Evolutionary conservation across 1,140 invertebrate genomes (phyloP).

Genomic region (Elymnias hypermnestra): DNA sequence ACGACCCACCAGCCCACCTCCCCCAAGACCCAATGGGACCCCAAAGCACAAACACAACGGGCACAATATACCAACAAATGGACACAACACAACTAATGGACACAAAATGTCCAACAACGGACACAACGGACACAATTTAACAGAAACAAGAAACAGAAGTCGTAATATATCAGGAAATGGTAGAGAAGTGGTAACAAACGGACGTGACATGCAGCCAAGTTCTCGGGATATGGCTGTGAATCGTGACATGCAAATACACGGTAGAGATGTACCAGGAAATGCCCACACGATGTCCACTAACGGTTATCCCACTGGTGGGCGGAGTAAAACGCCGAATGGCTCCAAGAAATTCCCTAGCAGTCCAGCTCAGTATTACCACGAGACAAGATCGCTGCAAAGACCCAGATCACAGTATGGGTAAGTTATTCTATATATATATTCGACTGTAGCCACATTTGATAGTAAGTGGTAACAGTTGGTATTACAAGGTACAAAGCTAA

Average conservation of each 20-base stretch:
- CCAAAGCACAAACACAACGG: slow-evolving; percentile 64
- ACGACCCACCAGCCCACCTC: slow-evolving; percentile 56
- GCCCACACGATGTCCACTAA: slow-evolving; percentile 3
- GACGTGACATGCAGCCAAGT: not conserved
- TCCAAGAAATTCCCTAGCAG: slow-evolving; percentile 50
- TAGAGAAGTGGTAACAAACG: slow-evolving; percentile 4
- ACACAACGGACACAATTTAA: not conserved
- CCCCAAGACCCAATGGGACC: slow-evolving; percentile 48
- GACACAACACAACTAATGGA: not conserved
- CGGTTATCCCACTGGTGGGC: slow-evolving; percentile 12
- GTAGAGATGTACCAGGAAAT: slow-evolving; percentile 2
- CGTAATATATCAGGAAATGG: slow-evolving; percentile 9
- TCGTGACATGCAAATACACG: too few relatives aligned
- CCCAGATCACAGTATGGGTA: slow-evolving; percentile 63
- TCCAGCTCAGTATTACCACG: slow-evolving; percentile 75
- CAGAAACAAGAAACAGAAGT: slow-evolving; percentile 3
- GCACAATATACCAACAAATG: slow-evolving; percentile 21
- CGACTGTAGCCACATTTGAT: too few relatives aligned
- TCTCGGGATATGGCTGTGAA: not conserved
- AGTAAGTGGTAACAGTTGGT: too few relatives aligned
- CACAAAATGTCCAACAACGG: slow-evolving; percentile 2
- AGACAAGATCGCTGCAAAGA: slow-evolving; percentile 79
- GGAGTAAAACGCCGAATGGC: slow-evolving; percentile 44
- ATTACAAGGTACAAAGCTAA: too few relatives aligned
- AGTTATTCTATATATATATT: too few relatives aligned